phyloP scores from a whole-genome alignment of 2,888 invertebrate species.

The Platerodrilus igneus region DNA sequence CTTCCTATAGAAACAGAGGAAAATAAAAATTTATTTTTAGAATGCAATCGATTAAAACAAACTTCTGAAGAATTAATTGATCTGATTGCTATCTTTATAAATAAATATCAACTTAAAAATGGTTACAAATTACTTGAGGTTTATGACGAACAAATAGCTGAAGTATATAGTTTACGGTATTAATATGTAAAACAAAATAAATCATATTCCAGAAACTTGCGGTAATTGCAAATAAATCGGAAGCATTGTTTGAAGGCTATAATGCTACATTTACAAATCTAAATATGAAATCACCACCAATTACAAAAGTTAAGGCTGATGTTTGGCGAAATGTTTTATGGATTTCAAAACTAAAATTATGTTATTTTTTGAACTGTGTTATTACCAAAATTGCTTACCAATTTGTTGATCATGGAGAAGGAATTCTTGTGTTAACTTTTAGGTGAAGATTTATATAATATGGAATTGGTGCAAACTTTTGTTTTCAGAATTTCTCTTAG shows the following conservation, averaged over 20 bases:
- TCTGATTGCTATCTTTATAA: conserved; percentile 47
- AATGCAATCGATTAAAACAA: conserved; percentile 52
- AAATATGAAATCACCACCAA: conserved; percentile 43
- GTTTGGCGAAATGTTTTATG: conserved; percentile 54
- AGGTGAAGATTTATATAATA: conserved; percentile 45
- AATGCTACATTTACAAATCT: conserved; percentile 53
- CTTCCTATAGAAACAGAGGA: conserved; percentile 54
- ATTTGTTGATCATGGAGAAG: conserved; percentile 56
- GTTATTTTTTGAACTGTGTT: conserved; percentile 54
- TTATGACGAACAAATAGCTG: no score
- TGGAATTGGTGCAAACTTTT: no score
- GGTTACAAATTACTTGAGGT: conserved; percentile 29
- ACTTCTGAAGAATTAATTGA: conserved; percentile 44
- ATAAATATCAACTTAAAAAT: conserved; percentile 47
- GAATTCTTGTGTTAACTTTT: conserved; percentile 54
- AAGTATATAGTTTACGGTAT: no score
- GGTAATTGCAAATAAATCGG: conserved; percentile 53
- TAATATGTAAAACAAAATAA: no score
- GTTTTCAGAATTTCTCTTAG: conserved; percentile 57
- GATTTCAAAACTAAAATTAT: conserved; percentile 53
- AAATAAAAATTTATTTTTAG: conserved; percentile 50
- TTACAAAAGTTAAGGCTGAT: conserved; percentile 48
- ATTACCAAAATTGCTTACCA: conserved; percentile 54
- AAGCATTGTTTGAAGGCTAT: conserved; percentile 52
- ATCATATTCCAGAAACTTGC: conserved; percentile 60